Base-by-base conservation (phyloP, 2,113 vertebrate species). In the Sylvilagus bachmani region DNA sequence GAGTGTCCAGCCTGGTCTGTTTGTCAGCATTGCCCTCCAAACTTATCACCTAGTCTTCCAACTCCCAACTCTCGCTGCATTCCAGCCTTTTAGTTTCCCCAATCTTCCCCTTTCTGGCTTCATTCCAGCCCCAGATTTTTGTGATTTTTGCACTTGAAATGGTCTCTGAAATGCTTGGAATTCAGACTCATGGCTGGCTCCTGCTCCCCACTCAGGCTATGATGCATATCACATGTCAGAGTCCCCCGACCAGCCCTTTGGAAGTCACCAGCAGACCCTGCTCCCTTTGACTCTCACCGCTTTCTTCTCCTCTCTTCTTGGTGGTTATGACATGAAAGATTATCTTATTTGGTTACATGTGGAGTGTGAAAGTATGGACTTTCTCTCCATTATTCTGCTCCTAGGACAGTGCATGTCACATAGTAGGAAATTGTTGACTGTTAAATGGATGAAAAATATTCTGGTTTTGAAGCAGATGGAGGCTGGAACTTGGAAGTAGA, bases 361-460 rank as follows among this genome's bases (percentile, higher is more conserved):
- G 10, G 84, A 84, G 55, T 79, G 29, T 79, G 29, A 83, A 90
- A 92, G 33, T 3, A 84, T 67, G 51, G 8, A n/a, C 53, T 89
- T 94, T 90, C 25, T 81, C 31, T 87, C n/a, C 55, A 33, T 78
- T 95, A 77, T 66, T 89, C 51, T 78, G 10, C 86, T 69, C 31
- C 62, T 38, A 69, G n/a, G 85, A 73, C 9, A 91, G 33, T 11
- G 1, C 8, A 29, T 21, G 27, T 10, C 61, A 81, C 19, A 64
- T 27, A 78, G 64, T 33, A 92, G 87, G 31, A 62, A 53, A 89
- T 10, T 70, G 88, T 84, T 31, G 86, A 69, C 75, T 81, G 66
- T 71, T 95, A 71, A 62, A 33, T 62, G 44, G n/a, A 69, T 92
- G 86, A 86, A 74, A 92, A 91, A 31, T 29, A 91, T 66, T 69